Percentiles rank a stretch among this genome's conserved stretches.
phyloP scores from a whole-genome alignment of 2,797 vertebrate genomes.

The Sebastes nivosus region DNA sequence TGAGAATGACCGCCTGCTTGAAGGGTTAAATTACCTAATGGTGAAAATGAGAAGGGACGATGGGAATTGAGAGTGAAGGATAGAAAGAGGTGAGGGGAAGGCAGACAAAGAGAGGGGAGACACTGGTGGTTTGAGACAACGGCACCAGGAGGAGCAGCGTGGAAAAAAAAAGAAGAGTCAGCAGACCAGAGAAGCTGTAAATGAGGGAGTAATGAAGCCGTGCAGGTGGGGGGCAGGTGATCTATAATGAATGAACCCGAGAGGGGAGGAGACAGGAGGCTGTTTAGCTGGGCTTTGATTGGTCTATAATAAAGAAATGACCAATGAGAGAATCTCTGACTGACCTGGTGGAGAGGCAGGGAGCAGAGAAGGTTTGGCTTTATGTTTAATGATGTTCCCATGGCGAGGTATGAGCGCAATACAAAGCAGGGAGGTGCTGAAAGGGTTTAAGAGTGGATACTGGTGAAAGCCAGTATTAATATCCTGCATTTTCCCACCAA shows the following conservation, averaged over 20 bases:
- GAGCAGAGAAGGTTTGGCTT: slow-evolving; percentile 14
- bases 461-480: background rate
- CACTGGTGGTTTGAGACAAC: slow-evolving; percentile 38
- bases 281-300: slow-evolving; percentile 37
- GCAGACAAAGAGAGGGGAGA: slow-evolving; percentile 54
- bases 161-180: slow-evolving; percentile 70
- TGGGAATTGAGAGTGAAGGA: slow-evolving; percentile 1
- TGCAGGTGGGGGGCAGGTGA: slow-evolving; percentile 76
- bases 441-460: background rate
- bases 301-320: slow-evolving; percentile 49
- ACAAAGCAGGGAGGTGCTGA: slow-evolving; percentile 24
- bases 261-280: slow-evolving; percentile 39
- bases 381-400: slow-evolving; percentile 48
- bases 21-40: slow-evolving; percentile 57
- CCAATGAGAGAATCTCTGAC: slow-evolving; percentile 29
- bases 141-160: slow-evolving; percentile 44
- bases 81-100: slow-evolving; percentile 2
- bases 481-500: background rate
- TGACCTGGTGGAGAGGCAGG: slow-evolving; percentile 30
- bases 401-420: background rate
- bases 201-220: slow-evolving; percentile 80
- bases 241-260: slow-evolving; percentile 79
- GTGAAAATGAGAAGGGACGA: slow-evolving; percentile 44
- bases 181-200: slow-evolving; percentile 71
- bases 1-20: slow-evolving; percentile 19